Conservation (phyloP, 1,140 invertebrate species). For the Neodiprion fabricii region DNA sequence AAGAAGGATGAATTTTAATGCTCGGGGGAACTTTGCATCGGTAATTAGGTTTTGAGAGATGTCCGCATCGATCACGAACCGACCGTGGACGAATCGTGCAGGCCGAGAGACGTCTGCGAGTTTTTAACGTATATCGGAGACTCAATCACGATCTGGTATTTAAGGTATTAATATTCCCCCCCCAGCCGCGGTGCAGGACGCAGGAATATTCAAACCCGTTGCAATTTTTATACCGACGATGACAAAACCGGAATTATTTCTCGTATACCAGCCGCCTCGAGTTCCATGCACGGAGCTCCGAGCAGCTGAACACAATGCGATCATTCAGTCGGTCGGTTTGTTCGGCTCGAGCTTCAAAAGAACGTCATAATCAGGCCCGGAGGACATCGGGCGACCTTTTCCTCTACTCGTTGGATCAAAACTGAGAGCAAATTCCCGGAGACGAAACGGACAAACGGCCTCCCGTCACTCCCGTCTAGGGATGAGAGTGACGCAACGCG, state of each 20-base stretch:
- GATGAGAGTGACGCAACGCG: not conserved
- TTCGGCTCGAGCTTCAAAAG: no score
- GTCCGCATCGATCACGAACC: not conserved
- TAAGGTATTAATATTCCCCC: not conserved
- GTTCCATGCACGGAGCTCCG: no score
- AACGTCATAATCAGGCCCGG: no score
- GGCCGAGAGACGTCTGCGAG: not conserved
- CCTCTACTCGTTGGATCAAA: no score
- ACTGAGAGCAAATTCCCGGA: no score
- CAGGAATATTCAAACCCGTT: not conserved
- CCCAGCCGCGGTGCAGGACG: no score
- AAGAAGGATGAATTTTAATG: not conserved
- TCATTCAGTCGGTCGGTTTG: no score
- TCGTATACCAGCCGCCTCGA: not conserved
- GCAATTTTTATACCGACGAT: not conserved
- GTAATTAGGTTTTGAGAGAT: constrained; percentile 5
- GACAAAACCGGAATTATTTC: not conserved
- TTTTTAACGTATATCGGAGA: not conserved
- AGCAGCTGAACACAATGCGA: no score
- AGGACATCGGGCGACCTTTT: no score
- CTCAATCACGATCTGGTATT: not conserved
- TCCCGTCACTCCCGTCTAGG: no score
- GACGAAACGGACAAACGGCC: no score
- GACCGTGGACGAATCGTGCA: not conserved
- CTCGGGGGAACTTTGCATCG: not conserved